Evolutionary conservation across 2,113 vertebrate genomes (phyloP).

Genomic region (Helogale parvula): DNA sequence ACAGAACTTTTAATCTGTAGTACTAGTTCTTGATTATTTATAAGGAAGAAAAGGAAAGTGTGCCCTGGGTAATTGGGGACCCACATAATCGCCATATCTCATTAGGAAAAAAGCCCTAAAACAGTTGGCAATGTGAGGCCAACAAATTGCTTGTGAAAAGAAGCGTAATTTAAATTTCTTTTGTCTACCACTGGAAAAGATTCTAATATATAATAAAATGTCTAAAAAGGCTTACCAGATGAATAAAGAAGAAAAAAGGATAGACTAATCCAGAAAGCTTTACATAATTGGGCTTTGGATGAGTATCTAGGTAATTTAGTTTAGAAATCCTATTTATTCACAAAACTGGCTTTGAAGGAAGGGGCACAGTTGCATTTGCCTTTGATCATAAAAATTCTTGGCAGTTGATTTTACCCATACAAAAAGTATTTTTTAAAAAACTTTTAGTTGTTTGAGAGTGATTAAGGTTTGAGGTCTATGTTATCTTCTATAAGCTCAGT

Average conservation of each 20-base stretch:
- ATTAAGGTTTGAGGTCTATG: neutral
- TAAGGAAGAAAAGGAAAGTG: neutral
- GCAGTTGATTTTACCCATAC: neutral
- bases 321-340: constrained; percentile 16
- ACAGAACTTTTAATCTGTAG: neutral
- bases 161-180: neutral
- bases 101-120: neutral
- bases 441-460: neutral
- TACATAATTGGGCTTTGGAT: neutral
- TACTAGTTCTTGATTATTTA: neutral
- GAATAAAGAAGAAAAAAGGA: neutral
- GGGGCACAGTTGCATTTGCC: neutral
- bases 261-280: neutral
- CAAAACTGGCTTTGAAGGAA: neutral
- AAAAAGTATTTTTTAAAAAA: neutral
- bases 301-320: neutral
- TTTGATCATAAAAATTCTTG: constrained; percentile 25
- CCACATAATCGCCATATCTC: neutral
- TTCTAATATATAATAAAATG: neutral
- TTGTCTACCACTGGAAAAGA: neutral
- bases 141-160: constrained; percentile 3
- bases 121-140: neutral
- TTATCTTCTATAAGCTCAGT: neutral
- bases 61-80: neutral
- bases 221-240: neutral